These are phyloP conservation scores for Cathartes aura DNA, from an alignment of 2,113 vertebrate genomes.

Conservation along the genomic window DNA sequence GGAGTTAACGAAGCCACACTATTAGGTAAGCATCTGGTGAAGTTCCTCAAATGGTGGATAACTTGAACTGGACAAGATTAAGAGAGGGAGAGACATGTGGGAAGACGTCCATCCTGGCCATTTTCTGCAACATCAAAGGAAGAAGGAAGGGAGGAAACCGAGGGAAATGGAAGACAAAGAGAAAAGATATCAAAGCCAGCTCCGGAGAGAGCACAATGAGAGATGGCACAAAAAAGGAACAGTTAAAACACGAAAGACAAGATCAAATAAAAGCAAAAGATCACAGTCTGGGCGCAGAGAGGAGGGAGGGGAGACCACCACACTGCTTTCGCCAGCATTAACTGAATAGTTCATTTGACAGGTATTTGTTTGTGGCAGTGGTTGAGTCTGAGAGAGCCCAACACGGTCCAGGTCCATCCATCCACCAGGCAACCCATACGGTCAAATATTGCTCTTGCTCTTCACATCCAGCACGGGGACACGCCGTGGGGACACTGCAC, in stretches of 20 bases:
- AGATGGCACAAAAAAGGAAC: not conserved
- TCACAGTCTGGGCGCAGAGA: not conserved
- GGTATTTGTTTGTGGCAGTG: not conserved
- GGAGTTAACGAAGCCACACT: accelerated
- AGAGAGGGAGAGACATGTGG: not conserved
- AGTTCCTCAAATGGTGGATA: not conserved
- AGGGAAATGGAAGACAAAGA: not conserved
- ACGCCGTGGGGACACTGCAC: accelerated
- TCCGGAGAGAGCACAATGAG: not conserved
- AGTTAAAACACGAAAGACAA: not conserved
- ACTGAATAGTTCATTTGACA: not conserved
- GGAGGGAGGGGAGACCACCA: not conserved
- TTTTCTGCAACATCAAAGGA: constrained; percentile 5
- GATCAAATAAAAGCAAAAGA: constrained; percentile 45
- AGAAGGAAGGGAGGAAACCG: not conserved
- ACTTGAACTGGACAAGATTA: not conserved
- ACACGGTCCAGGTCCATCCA: not conserved
- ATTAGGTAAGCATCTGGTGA: not conserved
- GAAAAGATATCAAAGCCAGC: constrained; percentile 14
- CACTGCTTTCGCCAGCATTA: not conserved
- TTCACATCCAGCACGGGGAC: not conserved
- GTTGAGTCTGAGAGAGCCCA: not conserved
- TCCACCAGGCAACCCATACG: not conserved
- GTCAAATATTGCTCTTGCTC: not conserved
- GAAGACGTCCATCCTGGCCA: not conserved